phyloP scores from a whole-genome alignment of 2,113 vertebrate species.

The Melanostigma gelatinosum region DNA sequence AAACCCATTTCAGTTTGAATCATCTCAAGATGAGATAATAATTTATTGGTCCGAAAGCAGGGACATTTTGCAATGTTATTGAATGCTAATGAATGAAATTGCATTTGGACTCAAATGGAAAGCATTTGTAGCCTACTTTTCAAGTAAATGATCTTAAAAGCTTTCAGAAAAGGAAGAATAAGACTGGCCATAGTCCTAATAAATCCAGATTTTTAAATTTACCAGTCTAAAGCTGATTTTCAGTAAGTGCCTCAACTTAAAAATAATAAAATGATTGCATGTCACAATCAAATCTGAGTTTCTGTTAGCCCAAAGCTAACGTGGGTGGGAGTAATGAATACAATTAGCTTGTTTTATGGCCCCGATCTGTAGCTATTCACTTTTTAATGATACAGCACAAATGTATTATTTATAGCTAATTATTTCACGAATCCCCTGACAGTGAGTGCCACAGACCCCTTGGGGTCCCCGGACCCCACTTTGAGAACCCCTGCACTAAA shows the following conservation, averaged over 20 bases:
- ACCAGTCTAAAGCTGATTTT: not conserved
- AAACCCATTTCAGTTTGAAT: not conserved
- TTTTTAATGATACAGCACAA: not conserved
- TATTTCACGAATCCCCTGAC: not conserved
- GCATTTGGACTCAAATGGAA: not conserved
- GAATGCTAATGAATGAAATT: not conserved
- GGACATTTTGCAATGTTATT: not conserved
- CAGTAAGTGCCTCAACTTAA: not conserved
- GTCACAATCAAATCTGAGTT: slow-evolving; percentile 1
- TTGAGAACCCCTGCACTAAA: not conserved
- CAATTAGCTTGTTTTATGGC: not conserved
- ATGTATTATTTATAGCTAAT: not conserved
- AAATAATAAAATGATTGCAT: not conserved
- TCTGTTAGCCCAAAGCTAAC: not conserved
- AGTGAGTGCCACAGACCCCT: not conserved
- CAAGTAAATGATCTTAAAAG: not conserved
- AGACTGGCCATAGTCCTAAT: not conserved
- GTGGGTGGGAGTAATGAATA: not conserved
- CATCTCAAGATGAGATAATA: not conserved
- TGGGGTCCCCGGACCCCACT: not conserved
- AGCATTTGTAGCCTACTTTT: not conserved
- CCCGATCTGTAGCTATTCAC: not conserved
- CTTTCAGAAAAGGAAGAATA: not conserved
- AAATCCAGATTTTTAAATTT: not conserved
- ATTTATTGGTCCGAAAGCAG: not conserved